These are phyloP conservation scores for Lymantria dispar DNA, from an alignment of 2,888 invertebrate genomes.

Conservation along the genomic window DNA sequence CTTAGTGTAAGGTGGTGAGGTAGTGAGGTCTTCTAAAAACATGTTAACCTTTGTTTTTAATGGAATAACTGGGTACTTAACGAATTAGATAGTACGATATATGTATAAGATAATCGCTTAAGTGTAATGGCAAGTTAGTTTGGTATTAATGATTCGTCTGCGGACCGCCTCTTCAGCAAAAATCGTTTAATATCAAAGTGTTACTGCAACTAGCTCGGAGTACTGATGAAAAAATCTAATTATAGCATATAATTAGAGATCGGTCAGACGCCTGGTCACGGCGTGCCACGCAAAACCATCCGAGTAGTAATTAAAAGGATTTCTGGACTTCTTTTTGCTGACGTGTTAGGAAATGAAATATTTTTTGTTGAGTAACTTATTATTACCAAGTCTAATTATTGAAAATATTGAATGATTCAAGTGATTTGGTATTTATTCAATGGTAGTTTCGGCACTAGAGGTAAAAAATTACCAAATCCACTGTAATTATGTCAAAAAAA, in stretches of 20 bases:
- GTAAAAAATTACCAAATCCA: too few relatives aligned
- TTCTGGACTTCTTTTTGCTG: background rate
- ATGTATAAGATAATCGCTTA: too few relatives aligned
- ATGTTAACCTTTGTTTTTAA: too few relatives aligned
- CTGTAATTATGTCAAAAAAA: too few relatives aligned
- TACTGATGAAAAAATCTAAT: constrained; percentile 58
- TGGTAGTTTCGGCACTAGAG: too few relatives aligned
- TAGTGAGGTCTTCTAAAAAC: too few relatives aligned
- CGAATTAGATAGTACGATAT: too few relatives aligned
- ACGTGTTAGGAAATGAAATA: background rate
- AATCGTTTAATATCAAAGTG: constrained; percentile 12
- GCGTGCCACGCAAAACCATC: constrained; percentile 36
- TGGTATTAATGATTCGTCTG: background rate
- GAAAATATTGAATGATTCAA: too few relatives aligned
- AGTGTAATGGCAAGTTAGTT: background rate
- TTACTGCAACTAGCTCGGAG: constrained; percentile 19
- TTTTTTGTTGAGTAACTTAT: background rate
- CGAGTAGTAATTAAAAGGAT: constrained; percentile 58
- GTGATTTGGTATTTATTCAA: too few relatives aligned
- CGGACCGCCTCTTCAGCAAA: background rate
- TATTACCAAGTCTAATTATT: too few relatives aligned
- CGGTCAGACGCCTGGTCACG: constrained; percentile 41
- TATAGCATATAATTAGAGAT: constrained; percentile 62
- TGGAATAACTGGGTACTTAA: too few relatives aligned
- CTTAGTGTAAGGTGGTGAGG: too few relatives aligned